Percentiles rank a stretch among this genome's conserved stretches.
These are phyloP conservation scores for Cerceris rybyensis DNA, from an alignment of 2,888 invertebrate genomes.

Conservation along the genomic window DNA sequence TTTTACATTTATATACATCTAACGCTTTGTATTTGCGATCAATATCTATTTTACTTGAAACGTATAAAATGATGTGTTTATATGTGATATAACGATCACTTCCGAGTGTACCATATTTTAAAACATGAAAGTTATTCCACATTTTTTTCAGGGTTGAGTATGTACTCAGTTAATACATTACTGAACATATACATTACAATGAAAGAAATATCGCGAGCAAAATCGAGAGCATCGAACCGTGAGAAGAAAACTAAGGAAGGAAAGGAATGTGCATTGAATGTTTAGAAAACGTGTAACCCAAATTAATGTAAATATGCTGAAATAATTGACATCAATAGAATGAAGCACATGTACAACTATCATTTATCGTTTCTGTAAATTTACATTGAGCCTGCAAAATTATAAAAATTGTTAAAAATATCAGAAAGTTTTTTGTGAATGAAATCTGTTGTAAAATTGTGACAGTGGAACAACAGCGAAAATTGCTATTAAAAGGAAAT, in stretches of 20 bases:
- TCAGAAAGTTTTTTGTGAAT: background rate
- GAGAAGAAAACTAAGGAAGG: background rate
- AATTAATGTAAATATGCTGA: constrained; percentile 13
- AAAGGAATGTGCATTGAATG: constrained; percentile 1
- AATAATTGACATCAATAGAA: background rate
- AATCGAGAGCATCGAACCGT: background rate
- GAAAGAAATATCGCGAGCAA: background rate
- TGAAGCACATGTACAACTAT: background rate
- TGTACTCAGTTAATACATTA: background rate
- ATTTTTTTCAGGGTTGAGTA: no score
- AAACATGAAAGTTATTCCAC: no score
- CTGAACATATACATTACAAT: no score
- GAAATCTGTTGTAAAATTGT: background rate
- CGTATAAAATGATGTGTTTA: no score
- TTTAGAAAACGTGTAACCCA: constrained; percentile 32
- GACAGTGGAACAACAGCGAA: no score
- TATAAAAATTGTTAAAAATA: background rate
- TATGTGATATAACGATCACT: no score
- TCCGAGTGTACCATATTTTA: no score
- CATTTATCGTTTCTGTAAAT: background rate
- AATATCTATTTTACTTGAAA: no score
- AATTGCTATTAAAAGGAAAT: no score
- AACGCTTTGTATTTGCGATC: no score
- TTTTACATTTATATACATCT: no score
- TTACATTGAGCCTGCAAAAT: background rate